phyloP scores from a whole-genome alignment of 2,797 vertebrate genomes.

The Phataginus tricuspis region DNA sequence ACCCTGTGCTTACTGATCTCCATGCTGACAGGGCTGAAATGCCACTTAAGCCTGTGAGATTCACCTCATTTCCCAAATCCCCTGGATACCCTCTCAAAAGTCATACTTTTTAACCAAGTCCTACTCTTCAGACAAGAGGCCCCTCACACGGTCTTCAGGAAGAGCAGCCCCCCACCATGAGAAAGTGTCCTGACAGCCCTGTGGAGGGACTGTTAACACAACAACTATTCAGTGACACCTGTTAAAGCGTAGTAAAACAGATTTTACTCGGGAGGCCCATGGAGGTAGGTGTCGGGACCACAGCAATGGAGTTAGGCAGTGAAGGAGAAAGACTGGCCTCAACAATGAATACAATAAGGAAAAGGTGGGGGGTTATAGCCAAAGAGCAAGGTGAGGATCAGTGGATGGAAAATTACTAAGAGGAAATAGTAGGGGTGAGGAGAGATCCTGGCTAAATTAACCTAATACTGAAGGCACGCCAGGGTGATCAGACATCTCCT shows the following conservation, averaged over 20 bases:
- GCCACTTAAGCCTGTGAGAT: background rate
- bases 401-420: background rate
- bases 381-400: background rate
- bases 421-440: background rate
- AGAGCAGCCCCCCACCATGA: background rate
- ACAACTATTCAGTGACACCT: background rate
- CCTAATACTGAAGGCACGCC: background rate
- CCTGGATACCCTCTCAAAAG: background rate
- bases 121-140: background rate
- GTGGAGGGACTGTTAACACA: background rate
- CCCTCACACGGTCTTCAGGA: background rate
- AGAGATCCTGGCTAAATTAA: background rate
- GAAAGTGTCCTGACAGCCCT: background rate
- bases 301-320: background rate
- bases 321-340: background rate
- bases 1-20: background rate
- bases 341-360: background rate
- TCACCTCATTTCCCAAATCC: background rate
- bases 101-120: background rate
- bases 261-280: background rate
- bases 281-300: accelerated
- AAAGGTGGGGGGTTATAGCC: background rate
- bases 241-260: background rate
- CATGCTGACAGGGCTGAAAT: background rate
- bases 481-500: background rate